Percentiles rank a stretch among this genome's conserved stretches.
Conservation (phyloP, 2,888 invertebrate species). For the Allacma fusca region DNA sequence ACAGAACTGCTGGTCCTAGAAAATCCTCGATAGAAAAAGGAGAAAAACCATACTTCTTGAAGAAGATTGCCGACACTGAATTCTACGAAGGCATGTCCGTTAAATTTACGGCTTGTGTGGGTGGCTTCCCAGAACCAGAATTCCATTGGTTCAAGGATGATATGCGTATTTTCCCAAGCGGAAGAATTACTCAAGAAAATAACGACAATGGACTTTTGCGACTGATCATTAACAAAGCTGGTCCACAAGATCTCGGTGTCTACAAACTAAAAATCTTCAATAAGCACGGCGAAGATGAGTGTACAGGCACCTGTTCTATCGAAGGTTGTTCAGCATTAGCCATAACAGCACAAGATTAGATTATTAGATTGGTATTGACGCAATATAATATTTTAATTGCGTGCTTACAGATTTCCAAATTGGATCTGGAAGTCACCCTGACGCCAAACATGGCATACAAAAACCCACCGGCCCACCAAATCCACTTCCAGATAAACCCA, state of each 20-base stretch:
- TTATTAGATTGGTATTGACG: conserved; percentile 52
- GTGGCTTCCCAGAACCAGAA: conserved; percentile 86
- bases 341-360: too few relatives aligned
- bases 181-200: conserved; percentile 79
- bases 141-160: conserved; percentile 85
- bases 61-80: conserved; percentile 87
- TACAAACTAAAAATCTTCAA: conserved; percentile 86
- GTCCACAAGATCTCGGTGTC: conserved; percentile 78
- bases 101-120: conserved; percentile 91
- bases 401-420: conserved; percentile 74
- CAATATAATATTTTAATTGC: not conserved
- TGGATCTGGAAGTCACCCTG: conserved; percentile 82
- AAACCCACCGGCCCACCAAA: conserved; percentile 69
- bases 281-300: conserved; percentile 82
- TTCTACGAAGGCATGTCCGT: conserved; percentile 86
- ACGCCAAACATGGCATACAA: conserved; percentile 72
- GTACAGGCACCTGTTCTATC: conserved; percentile 80
- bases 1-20: not conserved
- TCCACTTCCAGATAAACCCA: conserved; percentile 88
- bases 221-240: conserved; percentile 73
- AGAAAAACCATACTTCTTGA: conserved; percentile 87
- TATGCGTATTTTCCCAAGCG: conserved; percentile 75
- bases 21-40: conserved; percentile 23
- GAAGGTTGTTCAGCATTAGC: too few relatives aligned
- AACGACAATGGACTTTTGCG: conserved; percentile 84